A percentile compares a stretch with the other conserved stretches of the same genome.
Conservation (phyloP, 2,113 vertebrate species). For the Tenrec ecaudatus region DNA sequence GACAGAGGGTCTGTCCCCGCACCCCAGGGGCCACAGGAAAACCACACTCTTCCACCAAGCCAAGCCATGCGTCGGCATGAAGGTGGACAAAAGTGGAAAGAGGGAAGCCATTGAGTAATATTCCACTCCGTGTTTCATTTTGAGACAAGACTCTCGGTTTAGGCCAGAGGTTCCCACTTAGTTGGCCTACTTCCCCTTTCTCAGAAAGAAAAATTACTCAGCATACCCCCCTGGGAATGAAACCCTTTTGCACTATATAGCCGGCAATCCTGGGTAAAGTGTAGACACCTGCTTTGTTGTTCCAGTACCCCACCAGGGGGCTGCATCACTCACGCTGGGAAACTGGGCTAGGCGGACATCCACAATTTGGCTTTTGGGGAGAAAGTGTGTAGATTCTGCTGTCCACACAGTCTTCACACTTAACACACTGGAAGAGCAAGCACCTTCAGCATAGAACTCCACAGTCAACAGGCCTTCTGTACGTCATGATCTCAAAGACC, state of each 20-base stretch:
- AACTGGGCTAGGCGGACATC: not conserved
- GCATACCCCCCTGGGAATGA: too few relatives aligned
- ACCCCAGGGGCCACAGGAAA: too few relatives aligned
- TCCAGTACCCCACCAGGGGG: too few relatives aligned
- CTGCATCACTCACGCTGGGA: too few relatives aligned
- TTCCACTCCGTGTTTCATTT: not conserved
- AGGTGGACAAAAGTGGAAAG: not conserved
- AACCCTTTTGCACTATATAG: too few relatives aligned
- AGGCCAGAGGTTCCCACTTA: too few relatives aligned
- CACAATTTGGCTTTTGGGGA: not conserved
- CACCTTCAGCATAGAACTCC: not conserved
- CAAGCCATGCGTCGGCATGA: not conserved
- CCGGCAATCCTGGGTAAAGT: too few relatives aligned
- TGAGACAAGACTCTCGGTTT: not conserved
- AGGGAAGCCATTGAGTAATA: not conserved
- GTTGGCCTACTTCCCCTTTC: too few relatives aligned
- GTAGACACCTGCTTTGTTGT: too few relatives aligned
- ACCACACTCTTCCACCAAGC: not conserved
- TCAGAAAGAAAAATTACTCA: too few relatives aligned
- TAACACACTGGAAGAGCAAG: not conserved
- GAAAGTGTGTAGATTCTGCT: not conserved
- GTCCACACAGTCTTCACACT: not conserved
- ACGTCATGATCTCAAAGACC: not conserved
- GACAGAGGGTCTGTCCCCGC: too few relatives aligned
- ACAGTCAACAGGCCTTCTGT: not conserved